Percentiles rank a stretch among this genome's conserved stretches.
Conservation (phyloP, 1,140 invertebrate genomes). For the Drosophila persimilis region DNA sequence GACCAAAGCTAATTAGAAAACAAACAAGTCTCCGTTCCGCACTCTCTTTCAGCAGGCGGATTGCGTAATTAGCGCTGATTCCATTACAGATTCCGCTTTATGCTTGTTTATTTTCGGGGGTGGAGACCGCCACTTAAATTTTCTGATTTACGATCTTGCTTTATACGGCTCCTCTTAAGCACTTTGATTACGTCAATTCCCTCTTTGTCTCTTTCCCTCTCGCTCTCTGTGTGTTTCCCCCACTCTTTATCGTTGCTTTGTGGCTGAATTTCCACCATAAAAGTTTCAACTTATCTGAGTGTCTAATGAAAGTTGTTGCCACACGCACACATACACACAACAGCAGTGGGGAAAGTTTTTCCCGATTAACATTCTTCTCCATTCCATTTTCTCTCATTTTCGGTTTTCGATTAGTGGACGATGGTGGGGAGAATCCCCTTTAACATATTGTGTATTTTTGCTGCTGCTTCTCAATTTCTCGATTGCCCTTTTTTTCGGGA, state of each 20-base stretch:
- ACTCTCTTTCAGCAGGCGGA: too few species aligned
- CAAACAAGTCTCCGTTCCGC: too few species aligned
- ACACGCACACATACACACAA: slow-evolving; percentile 3
- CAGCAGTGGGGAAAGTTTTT: slow-evolving; percentile 14
- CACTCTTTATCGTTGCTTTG: neutral
- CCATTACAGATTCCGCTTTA: too few species aligned
- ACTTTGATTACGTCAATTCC: slow-evolving; percentile 34
- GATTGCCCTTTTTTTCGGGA: slow-evolving; percentile 14
- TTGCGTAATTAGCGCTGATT: too few species aligned
- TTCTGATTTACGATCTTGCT: slow-evolving; percentile 25
- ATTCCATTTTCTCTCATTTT: slow-evolving; percentile 5
- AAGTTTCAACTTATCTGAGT: slow-evolving; percentile 17
- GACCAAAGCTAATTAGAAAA: too few species aligned
- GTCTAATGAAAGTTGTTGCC: slow-evolving; percentile 43
- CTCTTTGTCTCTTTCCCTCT: neutral
- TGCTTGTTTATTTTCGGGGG: too few species aligned
- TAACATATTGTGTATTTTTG: neutral
- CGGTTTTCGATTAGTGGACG: neutral
- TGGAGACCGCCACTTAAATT: slow-evolving; percentile 8
- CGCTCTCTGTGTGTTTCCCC: neutral
- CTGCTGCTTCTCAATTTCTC: slow-evolving; percentile 31
- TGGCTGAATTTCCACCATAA: neutral
- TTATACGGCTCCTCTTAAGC: neutral
- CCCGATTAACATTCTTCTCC: slow-evolving; percentile 42
- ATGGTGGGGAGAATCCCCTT: too few species aligned